Percentiles rank a stretch among this genome's conserved stretches.
Conservation (phyloP, 2,113 vertebrate genomes). For the Triplophysa dalaica region DNA sequence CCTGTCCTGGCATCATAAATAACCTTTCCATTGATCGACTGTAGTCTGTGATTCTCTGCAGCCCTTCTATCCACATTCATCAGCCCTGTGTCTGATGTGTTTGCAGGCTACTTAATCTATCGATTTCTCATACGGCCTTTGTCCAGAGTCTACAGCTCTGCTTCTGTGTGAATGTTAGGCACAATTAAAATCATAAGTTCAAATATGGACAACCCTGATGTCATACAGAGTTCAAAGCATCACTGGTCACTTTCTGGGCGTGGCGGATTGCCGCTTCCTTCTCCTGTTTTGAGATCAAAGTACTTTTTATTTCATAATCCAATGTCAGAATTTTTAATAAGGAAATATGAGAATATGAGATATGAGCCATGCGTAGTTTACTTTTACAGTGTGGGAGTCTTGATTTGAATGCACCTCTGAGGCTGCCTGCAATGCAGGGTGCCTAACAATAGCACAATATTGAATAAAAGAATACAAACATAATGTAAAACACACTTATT, state of each 20-base stretch:
- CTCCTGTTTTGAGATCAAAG: background rate
- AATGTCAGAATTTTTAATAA: background rate
- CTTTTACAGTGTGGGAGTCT: background rate
- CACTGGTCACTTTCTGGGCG: background rate
- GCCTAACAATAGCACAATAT: background rate
- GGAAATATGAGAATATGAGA: too few relatives aligned
- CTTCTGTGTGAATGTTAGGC: background rate
- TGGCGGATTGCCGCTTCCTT: background rate
- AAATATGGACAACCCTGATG: background rate
- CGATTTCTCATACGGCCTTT: slow-evolving; percentile 36
- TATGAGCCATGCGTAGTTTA: background rate
- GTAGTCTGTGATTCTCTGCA: slow-evolving; percentile 61
- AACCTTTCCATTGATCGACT: slow-evolving; percentile 70
- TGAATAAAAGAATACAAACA: background rate
- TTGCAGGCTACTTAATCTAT: slow-evolving; percentile 37
- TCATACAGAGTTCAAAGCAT: background rate
- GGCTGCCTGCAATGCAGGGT: background rate
- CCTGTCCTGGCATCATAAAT: slow-evolving; percentile 65
- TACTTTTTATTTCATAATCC: background rate
- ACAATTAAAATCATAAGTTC: background rate
- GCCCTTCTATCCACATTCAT: slow-evolving; percentile 65
- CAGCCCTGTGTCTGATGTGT: slow-evolving; percentile 47
- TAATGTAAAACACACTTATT: background rate
- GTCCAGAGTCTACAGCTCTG: slow-evolving; percentile 4
- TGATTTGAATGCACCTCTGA: background rate